Base-by-base conservation (phyloP, 2,797 vertebrate genomes). In the Notoglanidium macrostoma region DNA sequence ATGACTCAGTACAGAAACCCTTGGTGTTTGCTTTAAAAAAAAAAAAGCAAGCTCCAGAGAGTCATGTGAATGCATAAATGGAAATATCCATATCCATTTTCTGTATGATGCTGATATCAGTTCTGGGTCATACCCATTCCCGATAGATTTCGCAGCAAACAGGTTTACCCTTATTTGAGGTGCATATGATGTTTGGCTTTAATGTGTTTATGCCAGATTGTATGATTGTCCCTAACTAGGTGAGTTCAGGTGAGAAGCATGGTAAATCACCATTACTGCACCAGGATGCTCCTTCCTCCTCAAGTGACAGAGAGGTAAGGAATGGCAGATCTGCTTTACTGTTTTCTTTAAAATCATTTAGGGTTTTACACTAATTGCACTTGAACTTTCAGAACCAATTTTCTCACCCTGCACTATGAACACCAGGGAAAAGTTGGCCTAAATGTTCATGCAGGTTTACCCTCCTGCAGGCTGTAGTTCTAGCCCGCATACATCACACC, bases 261-360 rank as follows among this genome's bases (percentile, higher is more conserved):
- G 96, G 94, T 95, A 96, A 46, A 89, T 95, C 94, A 54, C 92
- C 95, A 26, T 93, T 95, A 17, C 94, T 94, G 76, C 92, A 92
- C 76, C 95, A 96, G 51, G 98, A 98, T 89, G 93, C 91, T 83
- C 89, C 92, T 11, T 92, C 91, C 84, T 92, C 94, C 85, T 96
- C 96, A 79, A 94, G 91, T 82, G 96, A 97, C 89, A 95, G 96
- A 97, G 97, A 99, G 97, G 98, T 99, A 91, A 94, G 96, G 87
- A 40, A 59, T 5, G 29, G 3, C 49, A 51, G 32, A n/a, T 54
- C 14, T 51, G 6, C 4, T 21, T 40, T 8, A 1, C 9, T 55
- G 23, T 59, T 72, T 44, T 26, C 11, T 54, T 17, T 85, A 5
- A 32, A 49, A 11, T 49, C 0, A 26, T 67, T 35, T n/a, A 63